These are phyloP conservation scores for Strigamia crassipes DNA, from an alignment of 2,888 invertebrate species.

Conservation along the genomic window DNA sequence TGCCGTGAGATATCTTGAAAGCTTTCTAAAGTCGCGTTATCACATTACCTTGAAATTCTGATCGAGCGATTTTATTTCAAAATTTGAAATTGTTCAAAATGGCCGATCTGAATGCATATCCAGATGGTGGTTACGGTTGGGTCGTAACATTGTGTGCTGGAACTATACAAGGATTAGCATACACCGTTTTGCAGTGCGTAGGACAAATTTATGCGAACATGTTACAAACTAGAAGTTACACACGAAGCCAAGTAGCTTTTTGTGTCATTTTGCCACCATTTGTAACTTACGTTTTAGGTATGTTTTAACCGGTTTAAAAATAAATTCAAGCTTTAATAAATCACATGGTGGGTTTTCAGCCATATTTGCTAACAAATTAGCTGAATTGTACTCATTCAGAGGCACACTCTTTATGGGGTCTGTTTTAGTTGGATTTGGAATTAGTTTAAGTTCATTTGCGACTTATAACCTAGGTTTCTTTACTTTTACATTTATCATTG, in stretches of 20 bases:
- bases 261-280: neutral
- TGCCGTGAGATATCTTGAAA: too few relatives aligned
- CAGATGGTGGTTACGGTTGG: neutral
- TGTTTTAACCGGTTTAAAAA: neutral
- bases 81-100: too few relatives aligned
- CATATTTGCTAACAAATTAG: neutral
- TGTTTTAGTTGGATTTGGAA: neutral
- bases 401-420: neutral
- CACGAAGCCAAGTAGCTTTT: neutral
- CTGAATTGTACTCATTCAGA: neutral
- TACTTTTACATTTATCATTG: neutral
- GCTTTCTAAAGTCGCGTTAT: too few relatives aligned
- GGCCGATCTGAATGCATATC: too few relatives aligned
- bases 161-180: neutral
- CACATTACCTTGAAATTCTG: too few relatives aligned
- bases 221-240: neutral
- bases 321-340: neutral
- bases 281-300: neutral
- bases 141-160: neutral
- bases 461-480: neutral
- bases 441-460: neutral
- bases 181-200: neutral
- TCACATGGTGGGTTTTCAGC: neutral
- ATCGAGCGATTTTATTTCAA: too few relatives aligned
- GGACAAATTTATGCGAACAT: neutral